Evolutionary conservation across 35 echinoderm and acorn worm species (phyloP).

Genomic region (Apostichopus californicus): DNA sequence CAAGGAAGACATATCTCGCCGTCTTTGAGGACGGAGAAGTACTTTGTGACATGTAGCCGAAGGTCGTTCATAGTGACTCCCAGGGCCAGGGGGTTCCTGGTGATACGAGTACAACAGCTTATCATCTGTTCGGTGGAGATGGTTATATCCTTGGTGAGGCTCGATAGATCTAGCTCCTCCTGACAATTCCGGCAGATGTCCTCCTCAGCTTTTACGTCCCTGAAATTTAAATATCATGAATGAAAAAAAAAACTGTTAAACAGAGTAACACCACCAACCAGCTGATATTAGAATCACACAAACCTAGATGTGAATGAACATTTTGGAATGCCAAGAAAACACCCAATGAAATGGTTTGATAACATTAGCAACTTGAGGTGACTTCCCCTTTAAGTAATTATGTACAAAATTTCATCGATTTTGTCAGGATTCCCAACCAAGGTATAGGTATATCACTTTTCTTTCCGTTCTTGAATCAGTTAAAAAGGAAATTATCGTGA

Average conservation of each 20-base stretch:
- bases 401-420: too few relatives aligned
- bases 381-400: too few relatives aligned
- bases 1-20: conserved; percentile 70
- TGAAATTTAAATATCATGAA: not conserved
- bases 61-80: conserved; percentile 41
- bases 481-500: too few relatives aligned
- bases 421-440: too few relatives aligned
- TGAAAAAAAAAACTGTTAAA: not conserved
- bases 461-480: too few relatives aligned
- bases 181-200: conserved; percentile 25
- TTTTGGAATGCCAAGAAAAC: not conserved
- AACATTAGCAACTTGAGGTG: too few relatives aligned
- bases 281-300: not conserved
- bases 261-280: not conserved
- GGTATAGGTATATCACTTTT: too few relatives aligned
- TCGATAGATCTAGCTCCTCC: conserved; percentile 13
- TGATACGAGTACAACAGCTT: conserved; percentile 42
- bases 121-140: conserved; percentile 62
- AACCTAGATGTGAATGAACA: too few relatives aligned
- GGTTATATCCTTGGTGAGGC: conserved; percentile 34
- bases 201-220: conserved; percentile 52
- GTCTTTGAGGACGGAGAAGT: conserved; percentile 55
- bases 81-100: conserved; percentile 24
- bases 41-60: conserved; percentile 47
- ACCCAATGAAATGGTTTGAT: too few relatives aligned